A percentile compares a stretch with the other conserved stretches of the same genome.
phyloP scores from a whole-genome alignment of 2,113 vertebrate species.

The Chaenogobius annularis region DNA sequence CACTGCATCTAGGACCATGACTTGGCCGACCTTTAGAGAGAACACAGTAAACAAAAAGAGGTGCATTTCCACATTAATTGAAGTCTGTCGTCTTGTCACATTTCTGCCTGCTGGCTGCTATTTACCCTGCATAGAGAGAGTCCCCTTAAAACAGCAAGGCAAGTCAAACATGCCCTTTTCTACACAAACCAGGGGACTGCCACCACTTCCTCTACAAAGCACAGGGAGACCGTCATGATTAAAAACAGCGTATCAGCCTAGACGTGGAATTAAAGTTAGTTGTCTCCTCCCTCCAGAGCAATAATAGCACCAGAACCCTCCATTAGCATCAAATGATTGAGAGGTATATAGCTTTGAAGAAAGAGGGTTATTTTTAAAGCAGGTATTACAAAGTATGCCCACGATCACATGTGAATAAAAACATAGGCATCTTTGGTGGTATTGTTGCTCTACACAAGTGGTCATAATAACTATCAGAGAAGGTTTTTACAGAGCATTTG shows the following conservation, averaged over 20 bases:
- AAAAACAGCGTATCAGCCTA: conserved; percentile 64
- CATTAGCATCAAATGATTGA: conserved; percentile 21
- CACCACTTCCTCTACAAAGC: conserved; percentile 69
- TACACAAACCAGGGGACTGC: conserved; percentile 67
- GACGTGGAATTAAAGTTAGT: conserved; percentile 57
- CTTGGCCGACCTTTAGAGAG: conserved; percentile 83
- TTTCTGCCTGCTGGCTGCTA: conserved; percentile 85
- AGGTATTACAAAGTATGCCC: not conserved
- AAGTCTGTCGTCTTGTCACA: conserved; percentile 84
- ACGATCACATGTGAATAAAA: conserved; percentile 8
- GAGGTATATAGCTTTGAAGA: conserved; percentile 20
- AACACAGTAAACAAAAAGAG: conserved; percentile 92
- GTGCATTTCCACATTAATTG: conserved; percentile 88
- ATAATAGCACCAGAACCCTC: conserved; percentile 32
- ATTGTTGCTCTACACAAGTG: not conserved
- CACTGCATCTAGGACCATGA: conserved; percentile 84
- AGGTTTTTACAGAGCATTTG: conserved; percentile 12
- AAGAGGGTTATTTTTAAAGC: conserved; percentile 6
- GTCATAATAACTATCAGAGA: not conserved
- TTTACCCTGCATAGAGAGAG: conserved; percentile 87
- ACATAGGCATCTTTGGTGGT: conserved; percentile 10
- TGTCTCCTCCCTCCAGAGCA: conserved; percentile 37
- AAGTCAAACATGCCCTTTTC: conserved; percentile 80
- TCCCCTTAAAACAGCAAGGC: conserved; percentile 77
- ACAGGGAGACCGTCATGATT: conserved; percentile 58